Conservation (phyloP, 2,888 invertebrate genomes). For the Caenorhabditis drosophilae region DNA sequence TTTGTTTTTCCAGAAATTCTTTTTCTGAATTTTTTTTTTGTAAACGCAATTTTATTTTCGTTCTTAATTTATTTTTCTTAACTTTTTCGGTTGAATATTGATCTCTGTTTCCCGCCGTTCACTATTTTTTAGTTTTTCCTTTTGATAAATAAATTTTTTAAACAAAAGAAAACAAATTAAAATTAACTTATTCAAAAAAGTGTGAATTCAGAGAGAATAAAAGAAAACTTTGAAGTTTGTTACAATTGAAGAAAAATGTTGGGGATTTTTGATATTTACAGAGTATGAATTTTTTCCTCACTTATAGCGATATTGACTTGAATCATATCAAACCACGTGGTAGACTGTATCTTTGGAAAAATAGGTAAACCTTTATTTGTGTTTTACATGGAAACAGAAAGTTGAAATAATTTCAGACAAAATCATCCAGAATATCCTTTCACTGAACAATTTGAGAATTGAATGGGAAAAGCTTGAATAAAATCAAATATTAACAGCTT, state of each 20-base stretch:
- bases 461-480: no score
- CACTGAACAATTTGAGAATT: slow-evolving; percentile 13
- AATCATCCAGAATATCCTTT: slow-evolving; percentile 39
- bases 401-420: slow-evolving; percentile 2
- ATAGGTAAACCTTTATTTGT: background rate
- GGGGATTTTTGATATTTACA: slow-evolving; percentile 6
- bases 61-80: background rate
- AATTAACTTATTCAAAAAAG: slow-evolving; percentile 41
- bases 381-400: background rate
- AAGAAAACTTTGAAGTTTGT: slow-evolving; percentile 32
- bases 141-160: no score
- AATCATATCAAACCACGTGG: slow-evolving; percentile 8
- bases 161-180: no score
- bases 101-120: no score
- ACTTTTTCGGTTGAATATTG: background rate
- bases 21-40: background rate
- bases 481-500: no score
- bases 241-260: background rate
- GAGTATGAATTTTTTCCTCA: slow-evolving; percentile 27
- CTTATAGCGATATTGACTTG: slow-evolving; percentile 22
- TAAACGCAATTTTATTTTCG: background rate
- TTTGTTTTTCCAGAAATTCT: background rate
- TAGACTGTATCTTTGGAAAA: slow-evolving; percentile 15
- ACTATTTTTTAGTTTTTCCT: no score
- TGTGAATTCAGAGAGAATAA: slow-evolving; percentile 17